These are phyloP conservation scores for Myotis daubentonii DNA, from an alignment of 2,797 vertebrate species.

Conservation along the genomic window DNA sequence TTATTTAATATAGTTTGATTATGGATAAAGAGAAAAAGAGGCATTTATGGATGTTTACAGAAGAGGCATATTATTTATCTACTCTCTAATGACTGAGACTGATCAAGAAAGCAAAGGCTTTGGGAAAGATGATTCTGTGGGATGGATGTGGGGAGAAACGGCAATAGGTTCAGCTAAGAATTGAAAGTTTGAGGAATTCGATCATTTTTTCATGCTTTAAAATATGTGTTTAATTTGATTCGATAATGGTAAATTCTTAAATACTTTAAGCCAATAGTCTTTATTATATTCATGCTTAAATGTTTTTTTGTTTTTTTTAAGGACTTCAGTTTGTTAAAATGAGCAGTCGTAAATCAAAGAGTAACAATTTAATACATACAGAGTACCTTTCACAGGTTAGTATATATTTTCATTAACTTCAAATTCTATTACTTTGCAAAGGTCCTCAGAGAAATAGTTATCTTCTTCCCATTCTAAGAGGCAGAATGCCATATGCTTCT, in stretches of 20 bases:
- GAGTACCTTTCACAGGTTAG: conserved; percentile 91
- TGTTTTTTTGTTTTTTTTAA: conserved; percentile 11
- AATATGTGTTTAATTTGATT: conserved; percentile 45
- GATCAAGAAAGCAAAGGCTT: neutral
- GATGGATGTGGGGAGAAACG: neutral
- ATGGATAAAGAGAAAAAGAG: neutral
- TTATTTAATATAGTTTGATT: conserved; percentile 14
- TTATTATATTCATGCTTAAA: conserved; percentile 16
- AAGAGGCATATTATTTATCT: conserved; percentile 32
- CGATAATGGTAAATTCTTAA: conserved; percentile 19
- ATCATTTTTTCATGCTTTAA: conserved; percentile 45
- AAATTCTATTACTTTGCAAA: neutral
- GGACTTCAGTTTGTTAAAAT: conserved; percentile 80
- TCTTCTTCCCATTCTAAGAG: neutral
- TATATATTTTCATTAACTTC: conserved; percentile 39
- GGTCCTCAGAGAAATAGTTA: conserved; percentile 10
- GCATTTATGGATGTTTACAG: neutral
- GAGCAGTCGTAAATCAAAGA: conserved; percentile 90
- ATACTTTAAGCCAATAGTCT: neutral
- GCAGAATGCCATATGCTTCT: neutral
- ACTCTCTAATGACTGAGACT: neutral
- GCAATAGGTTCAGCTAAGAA: neutral
- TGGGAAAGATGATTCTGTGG: neutral
- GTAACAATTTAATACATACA: conserved; percentile 77
- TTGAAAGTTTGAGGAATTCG: conserved; percentile 2